Evolutionary conservation across 1,140 invertebrate species (phyloP).

Genomic region (Prorops nasuta): DNA sequence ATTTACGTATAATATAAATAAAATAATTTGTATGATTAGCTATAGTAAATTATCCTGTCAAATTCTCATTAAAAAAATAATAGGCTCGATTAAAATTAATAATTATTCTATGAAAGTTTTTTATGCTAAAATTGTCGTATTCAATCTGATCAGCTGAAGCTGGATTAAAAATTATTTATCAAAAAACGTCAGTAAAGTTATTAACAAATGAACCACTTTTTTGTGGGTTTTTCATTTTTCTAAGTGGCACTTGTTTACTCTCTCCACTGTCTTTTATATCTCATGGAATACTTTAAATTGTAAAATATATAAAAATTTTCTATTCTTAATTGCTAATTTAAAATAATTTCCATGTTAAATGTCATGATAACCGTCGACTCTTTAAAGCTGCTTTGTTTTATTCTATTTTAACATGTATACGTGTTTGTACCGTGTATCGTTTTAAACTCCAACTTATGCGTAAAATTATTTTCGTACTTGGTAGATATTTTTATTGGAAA

Average conservation of each 20-base stretch:
- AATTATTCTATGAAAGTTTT: not conserved
- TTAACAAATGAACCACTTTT: too few relatives aligned
- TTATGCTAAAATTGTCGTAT: constrained; percentile 9
- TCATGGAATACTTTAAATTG: not conserved
- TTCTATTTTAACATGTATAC: too few relatives aligned
- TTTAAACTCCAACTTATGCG: too few relatives aligned
- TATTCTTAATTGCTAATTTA: too few relatives aligned
- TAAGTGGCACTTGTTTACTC: not conserved
- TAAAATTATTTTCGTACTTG: too few relatives aligned
- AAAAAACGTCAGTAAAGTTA: not conserved
- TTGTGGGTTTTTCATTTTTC: constrained; percentile 2
- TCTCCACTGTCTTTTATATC: not conserved
- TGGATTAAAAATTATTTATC: not conserved
- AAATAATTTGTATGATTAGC: not conserved
- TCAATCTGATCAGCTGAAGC: not conserved
- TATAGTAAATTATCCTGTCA: not conserved
- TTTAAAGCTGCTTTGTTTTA: too few relatives aligned
- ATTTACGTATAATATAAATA: too few relatives aligned
- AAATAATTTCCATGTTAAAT: too few relatives aligned
- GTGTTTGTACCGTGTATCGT: too few relatives aligned
- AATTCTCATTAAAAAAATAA: constrained; percentile 5
- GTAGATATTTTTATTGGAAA: too few relatives aligned
- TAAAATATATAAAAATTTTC: not conserved
- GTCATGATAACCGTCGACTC: too few relatives aligned
- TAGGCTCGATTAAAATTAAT: constrained; percentile 11